These are phyloP conservation scores for Hydraecia micacea DNA, from an alignment of 2,888 invertebrate species.

Conservation along the genomic window DNA sequence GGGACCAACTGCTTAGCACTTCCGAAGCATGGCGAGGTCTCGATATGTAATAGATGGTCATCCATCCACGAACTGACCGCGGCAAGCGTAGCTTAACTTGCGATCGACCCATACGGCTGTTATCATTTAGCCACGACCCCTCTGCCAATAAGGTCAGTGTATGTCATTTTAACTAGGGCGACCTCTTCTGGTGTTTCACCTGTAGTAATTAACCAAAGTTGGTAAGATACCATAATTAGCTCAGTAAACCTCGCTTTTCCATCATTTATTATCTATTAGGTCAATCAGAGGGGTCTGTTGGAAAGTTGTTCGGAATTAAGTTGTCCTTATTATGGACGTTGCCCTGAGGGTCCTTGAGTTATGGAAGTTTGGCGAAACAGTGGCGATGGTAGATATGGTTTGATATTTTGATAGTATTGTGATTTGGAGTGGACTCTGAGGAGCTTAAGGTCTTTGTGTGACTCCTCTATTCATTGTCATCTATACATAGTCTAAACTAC, in stretches of 20 bases:
- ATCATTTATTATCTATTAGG: conserved; percentile 22
- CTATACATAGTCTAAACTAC: too few species aligned
- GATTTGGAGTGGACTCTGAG: not conserved
- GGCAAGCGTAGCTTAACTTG: too few species aligned
- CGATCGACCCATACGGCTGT: too few species aligned
- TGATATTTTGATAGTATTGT: conserved; percentile 5
- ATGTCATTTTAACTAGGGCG: not conserved
- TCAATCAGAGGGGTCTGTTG: conserved; percentile 17
- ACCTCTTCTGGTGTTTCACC: not conserved
- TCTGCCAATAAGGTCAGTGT: not conserved
- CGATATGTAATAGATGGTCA: too few species aligned
- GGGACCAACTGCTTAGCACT: too few species aligned
- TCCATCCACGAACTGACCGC: too few species aligned
- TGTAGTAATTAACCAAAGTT: not conserved
- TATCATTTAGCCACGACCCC: too few species aligned
- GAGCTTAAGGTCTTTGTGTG: not conserved
- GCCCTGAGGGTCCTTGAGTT: conserved; percentile 10
- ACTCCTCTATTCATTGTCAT: too few species aligned
- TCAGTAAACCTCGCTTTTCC: conserved; percentile 5
- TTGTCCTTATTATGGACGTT: conserved; percentile 1
- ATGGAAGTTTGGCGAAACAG: conserved; percentile 18
- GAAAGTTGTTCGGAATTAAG: conserved; percentile 13
- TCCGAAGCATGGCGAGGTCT: too few species aligned
- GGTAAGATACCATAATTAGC: conserved; percentile 6
- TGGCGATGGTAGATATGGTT: not conserved